A percentile compares a stretch with the other conserved stretches of the same genome.
These are phyloP conservation scores for Chloroclysta siterata DNA, from an alignment of 2,888 invertebrate species.

Conservation along the genomic window DNA sequence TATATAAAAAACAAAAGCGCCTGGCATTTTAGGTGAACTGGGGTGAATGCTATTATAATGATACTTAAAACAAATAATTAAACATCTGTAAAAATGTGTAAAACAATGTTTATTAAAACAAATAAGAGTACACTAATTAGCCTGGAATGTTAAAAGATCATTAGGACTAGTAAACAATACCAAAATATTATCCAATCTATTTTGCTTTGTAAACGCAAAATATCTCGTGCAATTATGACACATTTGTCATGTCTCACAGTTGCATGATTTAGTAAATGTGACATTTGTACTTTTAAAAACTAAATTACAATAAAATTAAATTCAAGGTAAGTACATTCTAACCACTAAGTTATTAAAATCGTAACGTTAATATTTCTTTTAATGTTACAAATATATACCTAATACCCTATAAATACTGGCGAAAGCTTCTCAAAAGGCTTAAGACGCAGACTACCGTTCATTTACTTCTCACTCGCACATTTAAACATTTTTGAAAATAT, in stretches of 20 bases:
- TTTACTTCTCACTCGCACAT: too few species aligned
- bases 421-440: not conserved
- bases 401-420: not conserved
- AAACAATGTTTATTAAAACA: constrained; percentile 7
- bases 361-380: not conserved
- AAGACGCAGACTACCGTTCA: too few species aligned
- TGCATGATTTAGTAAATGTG: not conserved
- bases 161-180: constrained; percentile 17
- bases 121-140: constrained; percentile 7
- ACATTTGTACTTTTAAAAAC: not conserved
- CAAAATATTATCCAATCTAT: not conserved
- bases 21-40: too few species aligned
- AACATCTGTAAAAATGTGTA: not conserved
- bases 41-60: too few species aligned
- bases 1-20: too few species aligned
- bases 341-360: not conserved
- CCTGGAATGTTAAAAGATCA: constrained; percentile 10
- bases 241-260: not conserved
- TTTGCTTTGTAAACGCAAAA: not conserved
- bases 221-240: not conserved
- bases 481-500: too few species aligned
- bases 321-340: not conserved
- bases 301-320: not conserved
- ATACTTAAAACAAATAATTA: not conserved
- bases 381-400: not conserved